phyloP scores from a whole-genome alignment of 1,140 invertebrate genomes.

The Atopsyche davidsoni region DNA sequence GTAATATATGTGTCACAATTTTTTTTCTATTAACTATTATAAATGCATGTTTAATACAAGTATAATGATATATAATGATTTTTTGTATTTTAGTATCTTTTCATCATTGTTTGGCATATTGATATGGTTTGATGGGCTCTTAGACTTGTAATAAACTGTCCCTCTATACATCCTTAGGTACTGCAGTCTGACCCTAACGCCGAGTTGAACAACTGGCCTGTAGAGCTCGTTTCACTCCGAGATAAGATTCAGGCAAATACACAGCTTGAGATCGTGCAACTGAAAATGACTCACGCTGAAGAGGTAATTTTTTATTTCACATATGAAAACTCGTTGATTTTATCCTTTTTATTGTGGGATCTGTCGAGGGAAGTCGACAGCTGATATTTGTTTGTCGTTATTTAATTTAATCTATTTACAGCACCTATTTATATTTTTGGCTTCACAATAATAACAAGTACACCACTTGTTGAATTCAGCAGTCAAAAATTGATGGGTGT shows the following conservation, averaged over 20 bases:
- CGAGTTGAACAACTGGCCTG: constrained; percentile 61
- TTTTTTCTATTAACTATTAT: too few species aligned
- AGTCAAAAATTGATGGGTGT: too few species aligned
- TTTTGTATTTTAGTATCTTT: too few species aligned
- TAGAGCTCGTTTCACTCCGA: constrained; percentile 59
- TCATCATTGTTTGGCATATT: too few species aligned
- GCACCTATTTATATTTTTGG: too few species aligned
- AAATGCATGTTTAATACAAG: too few species aligned
- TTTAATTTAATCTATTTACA: not conserved
- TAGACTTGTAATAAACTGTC: not conserved
- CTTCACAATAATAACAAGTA: too few species aligned
- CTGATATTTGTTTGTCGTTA: not conserved
- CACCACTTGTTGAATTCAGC: too few species aligned
- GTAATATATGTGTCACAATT: too few species aligned
- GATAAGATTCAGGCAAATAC: constrained; percentile 61
- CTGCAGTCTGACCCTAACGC: constrained; percentile 55
- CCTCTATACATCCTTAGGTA: constrained; percentile 44
- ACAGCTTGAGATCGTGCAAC: constrained; percentile 47
- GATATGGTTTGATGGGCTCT: too few species aligned
- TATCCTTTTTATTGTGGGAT: not conserved
- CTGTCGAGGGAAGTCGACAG: not conserved
- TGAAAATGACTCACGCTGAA: constrained; percentile 52
- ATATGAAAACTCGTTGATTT: not conserved
- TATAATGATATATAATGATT: too few species aligned
- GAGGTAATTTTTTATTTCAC: constrained; percentile 40